Base-by-base conservation (phyloP, 2,888 invertebrate genomes). In the Apamea sordens region DNA sequence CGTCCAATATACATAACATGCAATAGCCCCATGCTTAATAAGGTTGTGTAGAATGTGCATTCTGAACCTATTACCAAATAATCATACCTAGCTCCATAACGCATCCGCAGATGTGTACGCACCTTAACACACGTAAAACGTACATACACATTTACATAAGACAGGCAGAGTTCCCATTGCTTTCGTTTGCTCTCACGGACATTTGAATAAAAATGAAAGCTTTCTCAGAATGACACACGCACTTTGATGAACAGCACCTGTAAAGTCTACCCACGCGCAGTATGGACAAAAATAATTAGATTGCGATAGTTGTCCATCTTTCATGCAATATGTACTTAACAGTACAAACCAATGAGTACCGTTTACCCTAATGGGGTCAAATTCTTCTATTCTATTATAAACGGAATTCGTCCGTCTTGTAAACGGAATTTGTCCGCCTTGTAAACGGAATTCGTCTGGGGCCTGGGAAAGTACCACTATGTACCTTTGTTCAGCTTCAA, bases 171-270 rank as follows among this genome's bases (percentile, higher is more conserved):
- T 88, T 86, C 79, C 75, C 86, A 88, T 75, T 84, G 63, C 88
- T 88, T 77, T 86, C 88, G 32, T 85, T 76, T 47, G 18, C 77
- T 87, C 87, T 84, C 79, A 78, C 84, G 81, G 73, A 32, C 72
- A 88, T 84, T 88, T 81, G 41, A 82, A 82, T 88, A 77, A 86
- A 80, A 88, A 84, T 47, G 77, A 86, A 86, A 88, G 77, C 78
- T 77, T 80, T 84, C 76, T 73, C 61, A 64, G 53, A 73, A 68
- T 64, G 59, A 73, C 68, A 75, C 68, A 32, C 47, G 47, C 76
- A 63, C 59, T 71, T 61, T 64, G 32, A 72, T 74, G 63, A 73
- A 56, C 21, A 73, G n/a, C 73, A 69, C 44, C 65, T 61, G 69
- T 70, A 76, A 28, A 41, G 4, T 47, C n/a, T 67, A n/a, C 41